phyloP scores from a whole-genome alignment of 2,113 vertebrate genomes.

The Campylorhamphus procurvoides region DNA sequence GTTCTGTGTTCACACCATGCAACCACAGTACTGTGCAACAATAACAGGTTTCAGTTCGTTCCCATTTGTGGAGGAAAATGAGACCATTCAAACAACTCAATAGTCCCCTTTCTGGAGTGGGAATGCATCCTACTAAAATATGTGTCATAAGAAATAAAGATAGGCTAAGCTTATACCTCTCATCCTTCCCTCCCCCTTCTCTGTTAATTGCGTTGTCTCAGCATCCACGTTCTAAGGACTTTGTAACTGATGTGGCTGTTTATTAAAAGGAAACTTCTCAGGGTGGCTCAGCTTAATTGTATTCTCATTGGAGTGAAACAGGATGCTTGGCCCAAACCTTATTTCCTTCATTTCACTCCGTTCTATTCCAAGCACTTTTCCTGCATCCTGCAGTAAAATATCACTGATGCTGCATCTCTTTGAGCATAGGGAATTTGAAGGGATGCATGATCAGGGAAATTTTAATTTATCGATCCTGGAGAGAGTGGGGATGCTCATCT shows the following conservation, averaged over 20 bases:
- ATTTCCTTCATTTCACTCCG: slow-evolving; percentile 80
- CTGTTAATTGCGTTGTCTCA: background rate
- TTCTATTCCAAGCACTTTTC: slow-evolving; percentile 76
- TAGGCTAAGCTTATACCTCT: background rate
- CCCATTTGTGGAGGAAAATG: background rate
- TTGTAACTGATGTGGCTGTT: background rate
- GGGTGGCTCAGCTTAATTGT: slow-evolving; percentile 27
- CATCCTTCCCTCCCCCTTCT: background rate
- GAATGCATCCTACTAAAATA: background rate
- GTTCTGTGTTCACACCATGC: background rate
- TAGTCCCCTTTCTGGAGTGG: background rate
- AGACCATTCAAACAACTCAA: background rate
- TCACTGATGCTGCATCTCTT: slow-evolving; percentile 1
- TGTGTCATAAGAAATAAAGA: background rate
- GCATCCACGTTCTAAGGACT: background rate
- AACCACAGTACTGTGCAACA: background rate
- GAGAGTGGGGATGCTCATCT: background rate
- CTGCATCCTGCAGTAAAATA: slow-evolving; percentile 75
- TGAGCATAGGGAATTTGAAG: background rate
- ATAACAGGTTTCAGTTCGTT: background rate
- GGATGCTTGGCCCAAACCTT: slow-evolving; percentile 74
- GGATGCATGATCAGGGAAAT: background rate
- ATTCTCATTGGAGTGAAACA: slow-evolving; percentile 68
- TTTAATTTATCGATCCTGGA: background rate
- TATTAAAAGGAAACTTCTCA: slow-evolving; percentile 27